Evolutionary conservation across 2,888 invertebrate species (phyloP), one percentile per base, ranked within the genome.

Genomic region (Parnassius orleans): DNA sequence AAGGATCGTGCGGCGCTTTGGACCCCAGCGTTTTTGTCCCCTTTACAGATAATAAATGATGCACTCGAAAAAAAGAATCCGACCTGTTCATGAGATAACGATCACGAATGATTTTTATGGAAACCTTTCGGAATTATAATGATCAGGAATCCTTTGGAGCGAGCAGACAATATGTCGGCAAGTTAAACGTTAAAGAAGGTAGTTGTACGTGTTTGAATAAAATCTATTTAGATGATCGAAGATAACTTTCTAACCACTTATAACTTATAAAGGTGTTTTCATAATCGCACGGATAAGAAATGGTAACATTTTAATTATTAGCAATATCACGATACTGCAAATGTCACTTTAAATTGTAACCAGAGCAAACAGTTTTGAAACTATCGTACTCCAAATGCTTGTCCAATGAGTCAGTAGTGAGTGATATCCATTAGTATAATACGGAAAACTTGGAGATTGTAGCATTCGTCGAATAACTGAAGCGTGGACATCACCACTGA

Each of bases 1-100:
- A 91, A 81, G 90, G 85, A 77, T 83, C 77, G 79, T 76, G 90
- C 90, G 90, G 90, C 89, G 87, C 90, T 89, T 89, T 89, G 86
- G 80, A 83, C 87, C 82, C 77, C 74, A 68, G 66, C 76, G 88
- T 89, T 90, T 89, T 90, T 90, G 85, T 88, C 78, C 81, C 80
- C 80, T 79, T 82, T 83, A 85, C 85, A 89, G 86, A 90, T 90
- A 91, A 90, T 90, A 90, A 91, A 91, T 90, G 90, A 90, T 87
- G 86, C 83, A 79, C 83, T 83, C 81, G 64, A 78, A 85, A 87
- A 90, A 91, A 90, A 84, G 80, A 85, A 83, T 84, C 84, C 87
- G 90, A 91, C 90, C 91, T 91, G 90, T 87, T 89, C 87, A 82
- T 77, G 74, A 75, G 90, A 90, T 90, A 90, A 89, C 83, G 84